Evolutionary conservation across 2,888 invertebrate species (phyloP).

Genomic region (Chaetogeoica ovagalla): DNA sequence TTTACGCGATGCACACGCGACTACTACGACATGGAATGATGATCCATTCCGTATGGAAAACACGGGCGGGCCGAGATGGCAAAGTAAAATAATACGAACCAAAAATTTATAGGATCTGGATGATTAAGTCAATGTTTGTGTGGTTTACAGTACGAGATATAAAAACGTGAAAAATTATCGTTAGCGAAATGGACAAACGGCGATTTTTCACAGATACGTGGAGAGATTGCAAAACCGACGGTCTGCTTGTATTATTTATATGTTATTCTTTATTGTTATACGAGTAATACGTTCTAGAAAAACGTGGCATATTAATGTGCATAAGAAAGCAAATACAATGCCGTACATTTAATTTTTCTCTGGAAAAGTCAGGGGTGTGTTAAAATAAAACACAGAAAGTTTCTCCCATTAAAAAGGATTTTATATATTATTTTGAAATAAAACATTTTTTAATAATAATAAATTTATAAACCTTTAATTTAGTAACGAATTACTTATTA

Average conservation of each 20-base stretch:
- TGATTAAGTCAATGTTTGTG: conserved; percentile 35
- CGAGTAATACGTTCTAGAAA: background rate
- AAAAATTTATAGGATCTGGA: conserved; percentile 23
- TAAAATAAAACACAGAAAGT: no score
- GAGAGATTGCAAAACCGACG: conserved; percentile 31
- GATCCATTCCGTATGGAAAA: background rate
- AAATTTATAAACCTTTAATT: no score
- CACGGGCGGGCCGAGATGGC: background rate
- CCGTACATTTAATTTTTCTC: background rate
- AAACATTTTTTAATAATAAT: no score
- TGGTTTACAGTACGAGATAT: conserved; percentile 25
- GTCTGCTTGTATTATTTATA: background rate
- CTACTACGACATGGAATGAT: background rate
- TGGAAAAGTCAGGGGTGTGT: no score
- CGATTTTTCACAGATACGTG: conserved; percentile 49
- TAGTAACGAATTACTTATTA: no score
- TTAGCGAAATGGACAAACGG: conserved; percentile 30
- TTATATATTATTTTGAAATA: no score
- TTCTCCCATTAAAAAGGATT: no score
- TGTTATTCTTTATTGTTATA: background rate
- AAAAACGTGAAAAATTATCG: conserved; percentile 32
- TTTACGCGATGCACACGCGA: background rate
- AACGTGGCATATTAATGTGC: conserved; percentile 7
- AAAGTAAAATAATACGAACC: background rate
- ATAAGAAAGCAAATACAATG: background rate